These are phyloP conservation scores for Xestia sexstrigata DNA, from an alignment of 2,888 invertebrate species.

Conservation along the genomic window DNA sequence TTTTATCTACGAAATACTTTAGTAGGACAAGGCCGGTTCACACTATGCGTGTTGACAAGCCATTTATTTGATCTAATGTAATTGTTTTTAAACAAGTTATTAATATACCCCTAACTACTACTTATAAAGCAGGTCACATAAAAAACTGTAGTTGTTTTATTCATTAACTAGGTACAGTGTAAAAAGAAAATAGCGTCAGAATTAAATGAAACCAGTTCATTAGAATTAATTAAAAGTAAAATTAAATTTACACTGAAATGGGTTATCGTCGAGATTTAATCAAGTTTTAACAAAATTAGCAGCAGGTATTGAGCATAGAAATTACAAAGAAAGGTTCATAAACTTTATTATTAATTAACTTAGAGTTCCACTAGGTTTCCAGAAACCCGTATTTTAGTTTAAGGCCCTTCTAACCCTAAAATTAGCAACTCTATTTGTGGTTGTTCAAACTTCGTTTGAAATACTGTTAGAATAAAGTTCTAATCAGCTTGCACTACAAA, in stretches of 20 bases:
- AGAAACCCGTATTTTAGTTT: background rate
- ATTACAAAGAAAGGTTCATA: slow-evolving; percentile 15
- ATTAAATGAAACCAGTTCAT: slow-evolving; percentile 5
- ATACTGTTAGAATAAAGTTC: too few species aligned
- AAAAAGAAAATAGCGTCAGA: background rate
- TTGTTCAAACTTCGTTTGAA: too few species aligned
- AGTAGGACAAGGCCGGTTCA: slow-evolving; percentile 44
- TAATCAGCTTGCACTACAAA: too few species aligned
- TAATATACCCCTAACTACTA: background rate
- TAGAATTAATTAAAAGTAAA: slow-evolving; percentile 25
- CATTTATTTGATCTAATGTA: slow-evolving; percentile 2
- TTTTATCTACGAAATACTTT: slow-evolving; percentile 40
- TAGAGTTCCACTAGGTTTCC: background rate
- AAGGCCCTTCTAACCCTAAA: too few species aligned
- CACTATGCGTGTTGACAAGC: slow-evolving; percentile 39
- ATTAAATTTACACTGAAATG: slow-evolving; percentile 5
- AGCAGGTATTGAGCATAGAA: background rate
- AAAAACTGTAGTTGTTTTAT: background rate
- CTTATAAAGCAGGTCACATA: slow-evolving; percentile 16
- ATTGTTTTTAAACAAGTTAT: slow-evolving; percentile 4
- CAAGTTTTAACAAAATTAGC: slow-evolving; percentile 4
- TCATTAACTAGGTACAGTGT: background rate
- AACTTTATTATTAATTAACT: slow-evolving; percentile 18
- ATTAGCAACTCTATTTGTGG: too few species aligned
- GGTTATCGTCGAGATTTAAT: slow-evolving; percentile 37